Conservation (phyloP, 2,797 vertebrate species). For the Pantherophis vulpinus region DNA sequence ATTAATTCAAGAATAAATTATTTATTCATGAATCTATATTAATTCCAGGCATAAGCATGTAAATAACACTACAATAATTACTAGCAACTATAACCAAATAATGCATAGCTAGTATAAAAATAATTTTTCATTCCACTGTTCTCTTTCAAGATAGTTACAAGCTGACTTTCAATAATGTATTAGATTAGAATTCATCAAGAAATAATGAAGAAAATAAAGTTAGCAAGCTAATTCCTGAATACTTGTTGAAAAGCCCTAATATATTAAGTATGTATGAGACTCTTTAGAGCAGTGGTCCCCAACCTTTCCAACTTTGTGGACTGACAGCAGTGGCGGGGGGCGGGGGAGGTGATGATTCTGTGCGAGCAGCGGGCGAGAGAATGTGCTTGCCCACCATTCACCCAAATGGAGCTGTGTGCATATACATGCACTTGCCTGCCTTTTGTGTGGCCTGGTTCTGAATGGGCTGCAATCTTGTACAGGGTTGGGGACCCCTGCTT, state of each 20-base stretch:
- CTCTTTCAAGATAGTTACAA: not conserved
- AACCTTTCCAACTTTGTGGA: no score
- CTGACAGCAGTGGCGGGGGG: fast-evolving
- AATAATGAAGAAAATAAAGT: not conserved
- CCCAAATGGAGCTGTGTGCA: no score
- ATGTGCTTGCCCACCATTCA: no score
- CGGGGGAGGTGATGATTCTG: no score
- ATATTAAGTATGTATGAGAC: not conserved
- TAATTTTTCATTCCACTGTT: not conserved
- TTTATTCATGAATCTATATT: not conserved
- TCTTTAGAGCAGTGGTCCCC: no score
- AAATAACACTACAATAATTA: not conserved
- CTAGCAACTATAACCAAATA: not conserved
- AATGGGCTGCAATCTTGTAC: no score
- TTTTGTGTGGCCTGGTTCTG: no score
- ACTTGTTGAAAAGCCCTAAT: not conserved
- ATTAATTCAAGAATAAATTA: not conserved
- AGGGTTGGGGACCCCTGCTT: no score
- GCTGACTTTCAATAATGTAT: no score
- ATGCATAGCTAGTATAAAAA: not conserved
- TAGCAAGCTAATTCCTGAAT: not conserved
- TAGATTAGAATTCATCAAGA: not conserved
- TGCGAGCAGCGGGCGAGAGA: fast-evolving
- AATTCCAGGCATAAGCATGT: not conserved
- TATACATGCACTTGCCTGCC: no score